These are phyloP conservation scores for Ariopsis seemanni DNA, from an alignment of 2,113 vertebrate species.

Conservation along the genomic window DNA sequence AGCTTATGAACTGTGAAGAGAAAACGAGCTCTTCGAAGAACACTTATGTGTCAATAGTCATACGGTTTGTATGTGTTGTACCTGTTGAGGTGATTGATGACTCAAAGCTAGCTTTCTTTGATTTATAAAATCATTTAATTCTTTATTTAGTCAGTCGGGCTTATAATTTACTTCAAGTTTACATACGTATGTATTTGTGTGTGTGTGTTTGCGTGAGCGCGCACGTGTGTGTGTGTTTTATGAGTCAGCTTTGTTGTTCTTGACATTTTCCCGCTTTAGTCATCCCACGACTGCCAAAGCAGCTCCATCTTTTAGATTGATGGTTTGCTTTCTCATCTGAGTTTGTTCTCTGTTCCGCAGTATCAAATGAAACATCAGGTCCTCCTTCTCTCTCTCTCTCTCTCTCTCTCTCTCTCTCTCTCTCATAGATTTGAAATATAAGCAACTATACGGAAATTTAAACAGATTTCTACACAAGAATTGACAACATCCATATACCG, in stretches of 20 bases:
- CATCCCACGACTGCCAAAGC: slow-evolving; percentile 19
- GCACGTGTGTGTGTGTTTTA: neutral
- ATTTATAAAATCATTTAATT: neutral
- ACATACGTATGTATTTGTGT: neutral
- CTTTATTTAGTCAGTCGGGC: neutral
- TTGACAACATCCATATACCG: neutral
- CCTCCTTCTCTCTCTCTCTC: neutral
- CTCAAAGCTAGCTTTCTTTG: neutral
- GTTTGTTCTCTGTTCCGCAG: slow-evolving; percentile 20
- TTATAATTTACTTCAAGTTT: neutral
- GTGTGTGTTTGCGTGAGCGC: too few species aligned
- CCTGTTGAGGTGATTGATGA: neutral
- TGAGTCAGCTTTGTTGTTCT: slow-evolving; percentile 30
- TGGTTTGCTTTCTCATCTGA: slow-evolving; percentile 1
- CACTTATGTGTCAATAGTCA: neutral
- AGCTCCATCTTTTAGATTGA: slow-evolving; percentile 20
- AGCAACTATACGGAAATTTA: neutral
- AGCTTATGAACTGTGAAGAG: neutral
- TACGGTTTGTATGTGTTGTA: neutral
- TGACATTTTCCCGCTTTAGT: slow-evolving; percentile 20
- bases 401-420: neutral
- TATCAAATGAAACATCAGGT: slow-evolving; percentile 12
- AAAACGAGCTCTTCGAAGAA: neutral
- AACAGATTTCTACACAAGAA: neutral
- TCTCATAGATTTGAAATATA: neutral